A percentile compares a stretch with the other conserved stretches of the same genome.
phyloP scores from a whole-genome alignment of 1,140 invertebrate species.

The Listronotus oregonensis region DNA sequence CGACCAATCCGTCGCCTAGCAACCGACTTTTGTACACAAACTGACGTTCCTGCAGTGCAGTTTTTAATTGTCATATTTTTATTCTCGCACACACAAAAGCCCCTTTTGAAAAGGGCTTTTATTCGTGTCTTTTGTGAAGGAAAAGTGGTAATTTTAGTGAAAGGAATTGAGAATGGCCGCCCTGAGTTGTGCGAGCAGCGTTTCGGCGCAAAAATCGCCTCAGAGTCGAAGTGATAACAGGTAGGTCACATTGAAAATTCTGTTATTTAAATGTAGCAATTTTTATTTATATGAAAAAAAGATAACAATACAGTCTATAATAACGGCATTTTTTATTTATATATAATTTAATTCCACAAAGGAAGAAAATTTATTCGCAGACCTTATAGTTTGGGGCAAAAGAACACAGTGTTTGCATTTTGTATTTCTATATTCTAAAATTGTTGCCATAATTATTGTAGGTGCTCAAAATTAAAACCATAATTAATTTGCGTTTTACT shows the following conservation, averaged over 20 bases:
- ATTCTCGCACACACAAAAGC: conserved; percentile 1
- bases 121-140: conserved; percentile 6
- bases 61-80: conserved; percentile 25
- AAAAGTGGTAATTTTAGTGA: not conserved
- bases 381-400: too few relatives aligned
- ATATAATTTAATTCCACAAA: too few relatives aligned
- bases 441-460: too few relatives aligned
- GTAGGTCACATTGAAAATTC: conserved; percentile 8
- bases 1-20: conserved; percentile 16
- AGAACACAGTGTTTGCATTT: too few relatives aligned
- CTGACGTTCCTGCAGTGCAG: conserved; percentile 27
- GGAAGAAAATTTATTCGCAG: too few relatives aligned
- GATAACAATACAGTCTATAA: too few relatives aligned
- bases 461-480: too few relatives aligned
- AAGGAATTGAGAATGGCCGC: conserved; percentile 15
- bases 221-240: conserved; percentile 12
- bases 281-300: too few relatives aligned
- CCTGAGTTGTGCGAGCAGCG: conserved; percentile 21
- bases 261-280: too few relatives aligned
- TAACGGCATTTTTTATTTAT: too few relatives aligned
- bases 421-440: too few relatives aligned
- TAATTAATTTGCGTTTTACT: too few relatives aligned
- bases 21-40: conserved; percentile 21
- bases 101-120: not conserved
- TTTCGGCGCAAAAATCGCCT: conserved; percentile 13